phyloP scores from a whole-genome alignment of 2,888 invertebrate species.

The Watsonalla binaria region DNA sequence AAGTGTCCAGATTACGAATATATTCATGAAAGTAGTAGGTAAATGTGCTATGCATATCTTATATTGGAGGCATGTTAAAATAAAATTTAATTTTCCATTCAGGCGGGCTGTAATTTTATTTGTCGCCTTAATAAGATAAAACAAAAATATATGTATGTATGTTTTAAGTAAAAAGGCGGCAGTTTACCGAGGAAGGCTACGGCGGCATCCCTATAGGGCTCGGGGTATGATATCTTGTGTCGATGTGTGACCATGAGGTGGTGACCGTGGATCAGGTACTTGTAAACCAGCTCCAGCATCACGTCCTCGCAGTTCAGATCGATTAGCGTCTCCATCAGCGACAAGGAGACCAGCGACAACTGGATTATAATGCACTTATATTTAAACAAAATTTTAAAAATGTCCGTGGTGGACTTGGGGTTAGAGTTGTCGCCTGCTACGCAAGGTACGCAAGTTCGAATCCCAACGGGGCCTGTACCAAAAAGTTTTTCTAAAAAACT shows the following conservation, averaged over 20 bases:
- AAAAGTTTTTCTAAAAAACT: no score
- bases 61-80: no score
- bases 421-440: no score
- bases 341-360: constrained; percentile 92
- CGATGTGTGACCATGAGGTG: constrained; percentile 52
- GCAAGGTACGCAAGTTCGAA: no score
- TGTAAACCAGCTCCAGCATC: constrained; percentile 93
- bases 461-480: no score
- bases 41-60: no score
- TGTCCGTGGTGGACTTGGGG: constrained; percentile 1
- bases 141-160: no score
- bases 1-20: no score
- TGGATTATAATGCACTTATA: constrained; percentile 41
- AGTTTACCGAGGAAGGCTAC: constrained; percentile 41
- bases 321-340: constrained; percentile 93
- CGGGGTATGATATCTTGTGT: constrained; percentile 51
- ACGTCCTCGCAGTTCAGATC: constrained; percentile 97
- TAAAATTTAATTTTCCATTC: no score
- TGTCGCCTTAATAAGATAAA: no score
- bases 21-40: no score
- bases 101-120: no score
- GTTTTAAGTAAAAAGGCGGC: neutral
- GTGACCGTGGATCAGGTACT: constrained; percentile 81
- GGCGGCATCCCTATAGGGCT: constrained; percentile 61
- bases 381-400: neutral